These are phyloP conservation scores for Spea hammondii DNA, from an alignment of 2,797 vertebrate species.

Conservation along the genomic window DNA sequence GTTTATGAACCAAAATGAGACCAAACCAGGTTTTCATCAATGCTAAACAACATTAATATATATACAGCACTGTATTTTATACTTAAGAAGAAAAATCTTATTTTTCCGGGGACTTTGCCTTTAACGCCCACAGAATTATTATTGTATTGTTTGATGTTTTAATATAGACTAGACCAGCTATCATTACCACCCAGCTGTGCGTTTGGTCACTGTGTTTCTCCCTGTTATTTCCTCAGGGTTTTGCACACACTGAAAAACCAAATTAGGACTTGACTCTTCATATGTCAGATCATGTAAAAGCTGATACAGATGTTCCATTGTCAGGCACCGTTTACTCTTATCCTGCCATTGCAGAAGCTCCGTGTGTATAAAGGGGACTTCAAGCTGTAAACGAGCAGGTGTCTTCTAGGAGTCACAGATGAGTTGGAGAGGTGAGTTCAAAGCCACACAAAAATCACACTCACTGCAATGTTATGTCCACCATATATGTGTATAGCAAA, in stretches of 20 bases:
- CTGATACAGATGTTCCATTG: slow-evolving; percentile 35
- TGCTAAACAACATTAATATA: no score
- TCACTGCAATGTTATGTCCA: neutral
- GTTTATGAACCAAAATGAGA: no score
- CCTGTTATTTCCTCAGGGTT: slow-evolving; percentile 40
- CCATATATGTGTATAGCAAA: no score
- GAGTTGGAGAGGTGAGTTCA: slow-evolving; percentile 10
- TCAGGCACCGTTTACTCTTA: slow-evolving; percentile 11
- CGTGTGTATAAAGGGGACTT: slow-evolving; percentile 31
- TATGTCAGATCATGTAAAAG: slow-evolving; percentile 34
- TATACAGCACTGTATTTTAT: no score
- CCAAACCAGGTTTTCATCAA: no score
- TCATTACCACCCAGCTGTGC: slow-evolving; percentile 5
- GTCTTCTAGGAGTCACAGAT: slow-evolving; percentile 22
- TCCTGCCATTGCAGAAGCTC: neutral
- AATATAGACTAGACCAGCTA: slow-evolving; percentile 31
- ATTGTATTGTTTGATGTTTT: slow-evolving; percentile 18
- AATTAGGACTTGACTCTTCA: slow-evolving; percentile 16
- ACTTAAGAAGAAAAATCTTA: no score
- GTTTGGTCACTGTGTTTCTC: slow-evolving; percentile 21
- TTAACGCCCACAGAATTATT: slow-evolving; percentile 11
- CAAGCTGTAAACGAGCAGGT: slow-evolving; percentile 29
- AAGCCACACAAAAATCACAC: neutral
- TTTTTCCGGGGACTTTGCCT: no score
- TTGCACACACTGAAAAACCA: slow-evolving; percentile 18